Percentiles rank a stretch among this genome's conserved stretches.
Conservation (phyloP, 1,140 invertebrate species). For the Drosophila lacteicornis region DNA sequence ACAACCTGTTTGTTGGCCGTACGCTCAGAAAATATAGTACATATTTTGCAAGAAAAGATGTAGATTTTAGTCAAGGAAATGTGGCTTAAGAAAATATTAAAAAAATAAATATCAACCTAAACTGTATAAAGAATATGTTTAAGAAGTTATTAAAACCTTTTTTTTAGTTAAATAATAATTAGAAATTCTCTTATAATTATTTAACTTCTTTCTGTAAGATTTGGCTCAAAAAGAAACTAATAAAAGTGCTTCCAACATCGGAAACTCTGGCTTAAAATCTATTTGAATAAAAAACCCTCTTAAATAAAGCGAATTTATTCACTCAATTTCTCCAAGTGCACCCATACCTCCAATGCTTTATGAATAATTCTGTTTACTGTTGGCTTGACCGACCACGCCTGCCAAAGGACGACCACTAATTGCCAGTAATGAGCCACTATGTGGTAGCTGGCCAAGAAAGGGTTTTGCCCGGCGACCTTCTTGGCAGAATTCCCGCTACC, state of each 20-base stretch:
- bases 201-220: not conserved
- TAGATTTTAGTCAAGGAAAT: no score
- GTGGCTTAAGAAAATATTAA: not conserved
- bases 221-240: no score
- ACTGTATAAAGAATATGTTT: not conserved
- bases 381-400: slow-evolving; percentile 41
- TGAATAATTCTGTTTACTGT: slow-evolving; percentile 72
- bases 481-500: not conserved
- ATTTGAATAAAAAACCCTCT: not conserved
- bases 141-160: not conserved
- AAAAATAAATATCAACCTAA: not conserved
- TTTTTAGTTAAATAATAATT: no score
- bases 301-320: no score
- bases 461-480: slow-evolving; percentile 3
- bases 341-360: slow-evolving; percentile 21
- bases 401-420: slow-evolving; percentile 64
- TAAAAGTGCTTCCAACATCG: not conserved
- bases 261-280: not conserved
- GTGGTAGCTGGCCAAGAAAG: slow-evolving; percentile 19
- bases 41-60: not conserved
- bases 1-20: slow-evolving; percentile 15
- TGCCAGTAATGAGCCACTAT: slow-evolving; percentile 70
- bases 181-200: no score
- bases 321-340: slow-evolving; percentile 4
- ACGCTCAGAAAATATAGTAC: not conserved